Base-by-base conservation (phyloP, 2,888 invertebrate genomes). In the Pherbina coryleti region DNA sequence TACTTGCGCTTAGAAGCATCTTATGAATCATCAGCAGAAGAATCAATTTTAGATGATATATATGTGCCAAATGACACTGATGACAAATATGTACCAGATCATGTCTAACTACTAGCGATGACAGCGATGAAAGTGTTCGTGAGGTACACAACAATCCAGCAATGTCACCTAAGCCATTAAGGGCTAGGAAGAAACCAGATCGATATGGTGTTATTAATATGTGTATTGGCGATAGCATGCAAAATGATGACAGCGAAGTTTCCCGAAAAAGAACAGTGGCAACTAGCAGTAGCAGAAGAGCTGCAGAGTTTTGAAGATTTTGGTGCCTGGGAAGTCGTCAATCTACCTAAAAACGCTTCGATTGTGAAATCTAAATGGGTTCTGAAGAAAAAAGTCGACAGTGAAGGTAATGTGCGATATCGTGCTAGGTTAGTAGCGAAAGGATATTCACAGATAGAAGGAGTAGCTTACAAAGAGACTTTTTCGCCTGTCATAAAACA, bases 401-500 rank as follows among this genome's bases (percentile, higher is more conserved):
- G n/a, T 55, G 22, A 55, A 22, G 22, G 22, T 22, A 55, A 55
- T 28, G 17, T 62, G 17, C 62, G 62, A 17, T 28, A 62, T 14
- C 28, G 28, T 25, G 25, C 31, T 62, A 28, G 66, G 14, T 19
- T 28, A n/a, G 66, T 62, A 60, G 44, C 70, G 19, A 37, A 53
- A 66, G 31, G 71, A 62, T 19, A 22, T 62, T 22, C 8, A 34
- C 84, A 86, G 72, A 77, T 83, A 77, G 79, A 78, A 49, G 84
- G 82, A 7, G 73, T 82, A 49, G 84, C 85, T 78, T 87, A 84
- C 79, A 79, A 84, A 37, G 84, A 86, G 76, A 85, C 84, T 0
- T 87, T 84, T 75, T 83, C 86, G 55, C 85, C 85, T n/a, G 86
- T 86, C 0, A 83, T 81, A 14, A 82, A 79, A 79, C 79, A 81